Base-by-base conservation (phyloP, 2,888 invertebrate species). In the Penaeus monodon region DNA sequence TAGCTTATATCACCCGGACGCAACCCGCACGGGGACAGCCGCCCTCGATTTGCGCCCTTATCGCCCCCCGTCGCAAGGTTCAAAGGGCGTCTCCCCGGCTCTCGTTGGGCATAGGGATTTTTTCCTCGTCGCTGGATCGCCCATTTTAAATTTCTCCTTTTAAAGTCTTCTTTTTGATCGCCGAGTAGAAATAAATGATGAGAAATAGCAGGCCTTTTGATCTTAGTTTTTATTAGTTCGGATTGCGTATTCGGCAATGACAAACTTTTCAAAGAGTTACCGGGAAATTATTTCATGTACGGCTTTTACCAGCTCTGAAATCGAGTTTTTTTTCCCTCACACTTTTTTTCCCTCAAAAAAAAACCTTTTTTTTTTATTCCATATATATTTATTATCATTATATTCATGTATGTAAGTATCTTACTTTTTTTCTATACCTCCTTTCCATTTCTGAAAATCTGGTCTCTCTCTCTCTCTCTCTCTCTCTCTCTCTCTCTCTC, bases 171-270 rank as follows among this genome's bases (percentile, higher is more conserved):
- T 73, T 73, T 73, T 73, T 73, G 73, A 73, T 73, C 73, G 73
- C 73, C 33, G 8, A 73, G 73, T 73, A 73, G 73, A 73, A 73
- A 73, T 73, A 73, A 73, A 73, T 73, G 73, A 73, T 73, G 73
- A 73, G 73, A 73, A 73, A 73, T 73, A 27, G 49, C 73, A 29
- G 73, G 73, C 29, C 73, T 73, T 73, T 73, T 73, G 73, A 73
- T 73, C 73, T 73, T 73, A 73, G 73, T 73, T 73, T 73, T 73
- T 73, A 73, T 73, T 73, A 73, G 73, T 73, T 73, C 73, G 73
- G 73, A 73, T 73, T 73, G 73, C 73, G 73, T 73, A n/a, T 38
- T 73, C 73, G 73, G 27, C 73, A 38, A 29, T 73, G 73, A 73
- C 73, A 27, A 73, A 73, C 33, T 73, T 73, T 73, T 73, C 73